A percentile compares a stretch with the other conserved stretches of the same genome.
Evolutionary conservation across 2,113 vertebrate species (phyloP).

Genomic region (Entomyzon cyanotis): DNA sequence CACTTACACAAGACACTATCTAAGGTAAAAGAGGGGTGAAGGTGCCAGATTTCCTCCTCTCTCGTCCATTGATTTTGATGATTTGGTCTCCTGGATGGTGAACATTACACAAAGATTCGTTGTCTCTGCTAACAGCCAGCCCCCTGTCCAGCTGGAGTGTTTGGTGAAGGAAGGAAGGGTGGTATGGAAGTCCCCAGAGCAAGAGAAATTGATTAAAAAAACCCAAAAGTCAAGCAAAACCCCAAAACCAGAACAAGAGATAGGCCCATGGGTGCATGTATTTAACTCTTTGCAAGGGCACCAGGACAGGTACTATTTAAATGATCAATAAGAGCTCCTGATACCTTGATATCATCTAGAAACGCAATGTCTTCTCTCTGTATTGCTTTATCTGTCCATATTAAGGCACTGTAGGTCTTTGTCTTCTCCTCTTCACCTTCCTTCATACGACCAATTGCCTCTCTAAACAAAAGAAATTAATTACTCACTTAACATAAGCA

Average conservation of each 20-base stretch:
- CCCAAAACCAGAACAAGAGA: neutral
- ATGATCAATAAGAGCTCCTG: neutral
- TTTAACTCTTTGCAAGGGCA: neutral
- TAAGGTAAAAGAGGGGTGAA: neutral
- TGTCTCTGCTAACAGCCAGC: neutral
- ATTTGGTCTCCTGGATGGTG: neutral
- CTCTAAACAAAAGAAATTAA: conserved; percentile 75
- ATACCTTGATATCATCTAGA: conserved; percentile 86
- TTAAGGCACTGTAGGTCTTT: conserved; percentile 92
- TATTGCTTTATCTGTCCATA: conserved; percentile 89
- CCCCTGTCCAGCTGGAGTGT: neutral
- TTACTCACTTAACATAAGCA: conserved; percentile 14
- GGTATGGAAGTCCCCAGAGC: neutral
- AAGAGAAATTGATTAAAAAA: neutral
- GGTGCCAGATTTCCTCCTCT: neutral
- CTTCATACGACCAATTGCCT: conserved; percentile 93
- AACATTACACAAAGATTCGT: neutral
- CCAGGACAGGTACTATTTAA: neutral
- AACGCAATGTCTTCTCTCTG: conserved; percentile 81
- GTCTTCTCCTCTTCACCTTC: conserved; percentile 98
- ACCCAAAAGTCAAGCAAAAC: neutral
- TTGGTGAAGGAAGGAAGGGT: neutral
- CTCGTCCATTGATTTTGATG: neutral
- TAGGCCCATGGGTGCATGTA: neutral
- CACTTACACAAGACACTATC: neutral